These are phyloP conservation scores for Pandemis corylana DNA, from an alignment of 2,888 invertebrate species.

Conservation along the genomic window DNA sequence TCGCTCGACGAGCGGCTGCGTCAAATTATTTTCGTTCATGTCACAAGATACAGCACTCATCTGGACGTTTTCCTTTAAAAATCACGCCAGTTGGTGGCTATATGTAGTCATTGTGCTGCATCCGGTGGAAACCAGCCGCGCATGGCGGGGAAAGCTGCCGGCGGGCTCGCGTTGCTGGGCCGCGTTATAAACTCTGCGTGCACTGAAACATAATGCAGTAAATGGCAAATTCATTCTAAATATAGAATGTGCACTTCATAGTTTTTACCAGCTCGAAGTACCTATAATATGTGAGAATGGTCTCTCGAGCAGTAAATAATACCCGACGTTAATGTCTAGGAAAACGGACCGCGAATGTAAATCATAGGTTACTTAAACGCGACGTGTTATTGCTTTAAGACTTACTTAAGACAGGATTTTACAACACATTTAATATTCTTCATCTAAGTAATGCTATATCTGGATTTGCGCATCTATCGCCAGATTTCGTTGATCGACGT, in stretches of 20 bases:
- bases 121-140: conserved; percentile 66
- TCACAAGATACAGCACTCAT: conserved; percentile 84
- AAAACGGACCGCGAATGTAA: conserved; percentile 10
- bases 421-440: conserved; percentile 5
- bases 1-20: conserved; percentile 82
- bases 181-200: neutral
- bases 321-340: neutral
- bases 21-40: conserved; percentile 85
- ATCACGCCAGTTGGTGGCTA: conserved; percentile 76
- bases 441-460: conserved; percentile 8
- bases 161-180: neutral
- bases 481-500: conserved; percentile 51
- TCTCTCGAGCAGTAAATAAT: conserved; percentile 3
- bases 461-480: conserved; percentile 57
- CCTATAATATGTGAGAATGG: neutral
- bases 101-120: conserved; percentile 66
- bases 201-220: neutral
- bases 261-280: neutral
- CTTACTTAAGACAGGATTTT: conserved; percentile 1
- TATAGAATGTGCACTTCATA: neutral
- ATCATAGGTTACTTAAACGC: conserved; percentile 6
- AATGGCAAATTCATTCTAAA: neutral
- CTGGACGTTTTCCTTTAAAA: conserved; percentile 83
- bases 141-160: conserved; percentile 21
- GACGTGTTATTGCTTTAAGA: conserved; percentile 9